Percentiles rank a stretch among this genome's conserved stretches.
Conservation (phyloP, 2,113 vertebrate genomes). For the Sceloporus undulatus region DNA sequence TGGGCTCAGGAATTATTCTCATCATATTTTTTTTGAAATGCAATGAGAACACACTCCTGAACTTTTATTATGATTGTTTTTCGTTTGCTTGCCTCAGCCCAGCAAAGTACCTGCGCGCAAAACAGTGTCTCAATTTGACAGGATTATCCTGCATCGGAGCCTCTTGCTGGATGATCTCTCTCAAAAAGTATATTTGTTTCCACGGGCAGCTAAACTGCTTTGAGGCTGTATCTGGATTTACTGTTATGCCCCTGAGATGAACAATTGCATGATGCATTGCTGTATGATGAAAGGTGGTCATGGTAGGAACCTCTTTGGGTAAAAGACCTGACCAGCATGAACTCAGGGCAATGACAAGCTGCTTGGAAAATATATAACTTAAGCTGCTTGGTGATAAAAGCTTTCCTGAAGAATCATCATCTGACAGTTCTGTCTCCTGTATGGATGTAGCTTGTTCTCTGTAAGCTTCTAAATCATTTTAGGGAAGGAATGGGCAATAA, state of each 20-base stretch:
- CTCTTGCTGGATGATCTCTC: constrained; percentile 34
- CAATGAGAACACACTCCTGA: not conserved
- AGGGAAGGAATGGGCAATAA: constrained; percentile 4
- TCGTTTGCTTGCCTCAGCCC: not conserved
- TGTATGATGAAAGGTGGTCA: constrained; percentile 67
- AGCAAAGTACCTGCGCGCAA: constrained; percentile 38
- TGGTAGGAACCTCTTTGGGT: constrained; percentile 40
- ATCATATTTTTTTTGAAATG: not conserved
- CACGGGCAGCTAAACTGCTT: constrained; percentile 68
- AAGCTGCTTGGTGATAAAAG: constrained; percentile 40
- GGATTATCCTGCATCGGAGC: not conserved
- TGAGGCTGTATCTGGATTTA: constrained; percentile 61
- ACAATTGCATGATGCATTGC: constrained; percentile 67
- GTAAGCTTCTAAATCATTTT: constrained; percentile 50
- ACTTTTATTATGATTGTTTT: not conserved
- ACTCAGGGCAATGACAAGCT: constrained; percentile 53
- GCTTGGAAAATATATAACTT: constrained; percentile 46
- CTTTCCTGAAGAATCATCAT: constrained; percentile 26
- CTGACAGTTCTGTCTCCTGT: constrained; percentile 48
- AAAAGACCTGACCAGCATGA: constrained; percentile 71
- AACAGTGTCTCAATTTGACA: constrained; percentile 42
- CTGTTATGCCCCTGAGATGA: constrained; percentile 73
- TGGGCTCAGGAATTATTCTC: not conserved
- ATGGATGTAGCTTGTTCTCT: constrained; percentile 40
- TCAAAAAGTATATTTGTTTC: constrained; percentile 72